Base-by-base conservation (phyloP, 2,113 vertebrate genomes). In the Prinia subflava region DNA sequence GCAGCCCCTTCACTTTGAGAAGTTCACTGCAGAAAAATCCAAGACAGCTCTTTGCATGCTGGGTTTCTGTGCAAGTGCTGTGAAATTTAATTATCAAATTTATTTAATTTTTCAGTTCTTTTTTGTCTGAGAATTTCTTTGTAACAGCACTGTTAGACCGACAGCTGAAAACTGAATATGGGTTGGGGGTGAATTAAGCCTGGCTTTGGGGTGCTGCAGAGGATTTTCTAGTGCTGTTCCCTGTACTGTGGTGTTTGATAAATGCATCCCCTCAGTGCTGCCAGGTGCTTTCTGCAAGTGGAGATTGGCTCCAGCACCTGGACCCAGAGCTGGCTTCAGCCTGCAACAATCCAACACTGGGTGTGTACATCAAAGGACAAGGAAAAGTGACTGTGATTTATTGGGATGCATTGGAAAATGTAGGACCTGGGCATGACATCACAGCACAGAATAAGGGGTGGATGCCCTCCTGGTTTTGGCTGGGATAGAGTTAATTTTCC, bases 21-120 rank as follows among this genome's bases (percentile, higher is more conserved):
- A 44, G 31, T 28, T 67, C 57, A 13, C 42, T 2, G 4, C 28
- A 67, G 77, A 46, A 63, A 63, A 89, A 47, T 56, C 35, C 33
- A 77, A 70, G 31, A 6, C 10, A 77, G 6, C 13, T 39, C 27
- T 90, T 47, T 31, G 15, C 0, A 0, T 42, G 31, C 17, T 68
- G 37, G 3, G 6, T 73, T 76, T 68, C 46, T 79, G 28, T 83
- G 25, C 9, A 55, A 77, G 33, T 21, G 10, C 71, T 88, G 69
- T 73, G 55, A 77, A 87, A 69, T 79, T 7, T 42, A 78, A 39
- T 91, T n/a, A 52, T 82, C 52, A 57, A 9, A 20, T 42, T 49
- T 11, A n/a, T 75, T 56, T 57, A 7, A 15, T 70, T 89, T 65
- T 81, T 3, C 2, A 20, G 62, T 74, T 64, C 11, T 25, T 59